These are phyloP conservation scores for Pentalonia nigronervosa DNA, from an alignment of 1,140 invertebrate species.

Conservation along the genomic window DNA sequence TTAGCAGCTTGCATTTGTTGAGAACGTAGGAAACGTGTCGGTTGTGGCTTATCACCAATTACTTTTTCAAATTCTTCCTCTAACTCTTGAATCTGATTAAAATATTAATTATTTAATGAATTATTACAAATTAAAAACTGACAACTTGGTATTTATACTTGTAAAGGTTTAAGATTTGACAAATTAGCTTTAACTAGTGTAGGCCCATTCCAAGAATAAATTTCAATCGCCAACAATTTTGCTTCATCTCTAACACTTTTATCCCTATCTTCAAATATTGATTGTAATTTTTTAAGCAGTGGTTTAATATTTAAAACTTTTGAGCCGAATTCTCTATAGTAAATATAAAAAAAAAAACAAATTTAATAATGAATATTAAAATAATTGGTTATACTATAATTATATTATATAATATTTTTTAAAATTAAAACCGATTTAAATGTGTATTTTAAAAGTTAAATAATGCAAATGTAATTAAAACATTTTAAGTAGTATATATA, in stretches of 20 bases:
- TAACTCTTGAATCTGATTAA: conserved; percentile 78
- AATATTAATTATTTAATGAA: conserved; percentile 25
- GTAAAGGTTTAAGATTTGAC: conserved; percentile 85
- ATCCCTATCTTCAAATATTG: conserved; percentile 88
- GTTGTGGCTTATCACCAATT: conserved; percentile 74
- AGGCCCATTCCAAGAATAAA: conserved; percentile 90
- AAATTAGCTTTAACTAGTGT: conserved; percentile 85
- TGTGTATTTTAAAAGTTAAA: neutral
- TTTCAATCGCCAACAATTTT: conserved; percentile 88
- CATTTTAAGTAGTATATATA: neutral
- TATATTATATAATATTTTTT: neutral
- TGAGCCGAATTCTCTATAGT: conserved; percentile 81
- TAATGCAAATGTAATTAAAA: neutral
- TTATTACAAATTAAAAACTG: neutral
- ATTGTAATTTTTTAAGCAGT: conserved; percentile 85
- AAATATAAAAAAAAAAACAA: conserved; percentile 42
- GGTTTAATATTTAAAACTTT: conserved; percentile 93
- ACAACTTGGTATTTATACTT: conserved; percentile 63
- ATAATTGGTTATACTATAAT: too few species aligned
- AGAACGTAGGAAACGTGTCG: conserved; percentile 83
- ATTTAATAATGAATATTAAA: neutral
- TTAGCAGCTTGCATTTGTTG: conserved; percentile 82
- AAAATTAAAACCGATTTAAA: neutral
- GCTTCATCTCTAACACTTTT: conserved; percentile 91
- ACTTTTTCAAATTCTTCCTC: conserved; percentile 87